A percentile compares a stretch with the other conserved stretches of the same genome.
phyloP scores from a whole-genome alignment of 2,888 invertebrate species.

The Rhimphoctona megacephalus region DNA sequence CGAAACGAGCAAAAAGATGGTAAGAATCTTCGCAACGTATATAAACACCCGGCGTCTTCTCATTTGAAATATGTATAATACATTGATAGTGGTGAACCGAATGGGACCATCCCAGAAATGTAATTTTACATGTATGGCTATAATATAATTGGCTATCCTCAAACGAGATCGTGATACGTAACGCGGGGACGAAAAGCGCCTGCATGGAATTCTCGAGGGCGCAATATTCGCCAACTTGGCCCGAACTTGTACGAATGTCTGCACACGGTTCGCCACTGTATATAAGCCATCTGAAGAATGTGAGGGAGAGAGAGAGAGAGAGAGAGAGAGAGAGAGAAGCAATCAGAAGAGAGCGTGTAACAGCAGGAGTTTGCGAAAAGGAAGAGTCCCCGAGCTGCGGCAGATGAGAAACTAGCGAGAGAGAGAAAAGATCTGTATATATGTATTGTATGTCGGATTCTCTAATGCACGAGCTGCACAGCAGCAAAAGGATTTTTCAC shows the following conservation, averaged over 20 bases:
- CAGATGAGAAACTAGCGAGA: conserved; percentile 43
- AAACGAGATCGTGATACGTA: conserved; percentile 16
- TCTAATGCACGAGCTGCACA: conserved; percentile 49
- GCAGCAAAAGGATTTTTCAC: conserved; percentile 56
- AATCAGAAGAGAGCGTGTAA: conserved; percentile 47
- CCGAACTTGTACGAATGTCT: conserved; percentile 11
- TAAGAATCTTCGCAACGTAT: not conserved
- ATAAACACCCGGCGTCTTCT: not conserved
- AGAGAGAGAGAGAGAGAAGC: conserved; percentile 18
- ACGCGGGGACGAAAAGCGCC: conserved; percentile 49
- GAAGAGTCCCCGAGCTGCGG: conserved; percentile 34
- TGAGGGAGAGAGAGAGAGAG: conserved; percentile 20
- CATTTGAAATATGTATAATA: conserved; percentile 7
- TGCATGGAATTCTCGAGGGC: conserved; percentile 57
- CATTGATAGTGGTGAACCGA: conserved; percentile 3
- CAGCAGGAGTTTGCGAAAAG: conserved; percentile 51
- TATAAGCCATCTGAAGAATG: conserved; percentile 30
- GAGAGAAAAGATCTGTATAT: not conserved
- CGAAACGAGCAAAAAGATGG: not conserved
- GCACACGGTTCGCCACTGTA: not conserved
- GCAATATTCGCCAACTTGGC: conserved; percentile 55
- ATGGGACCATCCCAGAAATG: conserved; percentile 50
- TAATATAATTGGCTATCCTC: conserved; percentile 64
- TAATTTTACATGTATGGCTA: conserved; percentile 19
- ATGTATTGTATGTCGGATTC: conserved; percentile 28